A percentile compares a stretch with the other conserved stretches of the same genome.
Conservation (phyloP, 2,888 invertebrate genomes). For the Peribatodes rhomboidaria region DNA sequence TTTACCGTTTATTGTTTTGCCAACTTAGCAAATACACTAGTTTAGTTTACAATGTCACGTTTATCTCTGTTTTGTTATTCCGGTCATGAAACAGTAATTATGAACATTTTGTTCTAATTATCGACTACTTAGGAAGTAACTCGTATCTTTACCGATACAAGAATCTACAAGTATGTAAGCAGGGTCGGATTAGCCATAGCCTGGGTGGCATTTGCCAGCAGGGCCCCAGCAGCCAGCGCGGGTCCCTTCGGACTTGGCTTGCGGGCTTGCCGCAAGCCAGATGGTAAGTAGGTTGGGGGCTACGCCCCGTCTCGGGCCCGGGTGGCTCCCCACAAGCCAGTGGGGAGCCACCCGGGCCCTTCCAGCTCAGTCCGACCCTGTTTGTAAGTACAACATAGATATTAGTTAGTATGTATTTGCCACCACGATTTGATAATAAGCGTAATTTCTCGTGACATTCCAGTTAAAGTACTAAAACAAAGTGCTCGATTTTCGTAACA, state of each 20-base stretch:
- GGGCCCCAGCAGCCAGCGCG: no score
- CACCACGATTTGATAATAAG: slow-evolving; percentile 31
- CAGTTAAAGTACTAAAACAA: slow-evolving; percentile 31
- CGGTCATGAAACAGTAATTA: slow-evolving; percentile 34
- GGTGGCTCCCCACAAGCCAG: no score
- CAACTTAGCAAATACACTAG: background rate
- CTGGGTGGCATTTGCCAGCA: no score
- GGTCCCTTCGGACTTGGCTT: no score
- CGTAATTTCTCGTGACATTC: slow-evolving; percentile 43
- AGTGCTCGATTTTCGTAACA: slow-evolving; percentile 9
- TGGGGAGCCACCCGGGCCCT: no score
- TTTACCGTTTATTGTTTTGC: slow-evolving; percentile 4
- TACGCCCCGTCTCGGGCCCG: no score
- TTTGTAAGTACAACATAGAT: background rate
- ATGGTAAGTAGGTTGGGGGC: no score
- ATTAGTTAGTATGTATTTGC: slow-evolving; percentile 32
- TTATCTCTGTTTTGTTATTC: slow-evolving; percentile 6
- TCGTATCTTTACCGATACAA: background rate
- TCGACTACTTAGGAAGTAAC: slow-evolving; percentile 31
- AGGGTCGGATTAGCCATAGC: no score
- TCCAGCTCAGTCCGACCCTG: no score
- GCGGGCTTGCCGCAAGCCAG: no score
- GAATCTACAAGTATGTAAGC: background rate
- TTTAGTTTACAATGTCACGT: slow-evolving; percentile 21
- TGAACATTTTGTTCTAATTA: slow-evolving; percentile 40